Evolutionary conservation across 2,113 vertebrate genomes (phyloP), one percentile per base, ranked within the genome.

Genomic region (Pedionomus torquatus): DNA sequence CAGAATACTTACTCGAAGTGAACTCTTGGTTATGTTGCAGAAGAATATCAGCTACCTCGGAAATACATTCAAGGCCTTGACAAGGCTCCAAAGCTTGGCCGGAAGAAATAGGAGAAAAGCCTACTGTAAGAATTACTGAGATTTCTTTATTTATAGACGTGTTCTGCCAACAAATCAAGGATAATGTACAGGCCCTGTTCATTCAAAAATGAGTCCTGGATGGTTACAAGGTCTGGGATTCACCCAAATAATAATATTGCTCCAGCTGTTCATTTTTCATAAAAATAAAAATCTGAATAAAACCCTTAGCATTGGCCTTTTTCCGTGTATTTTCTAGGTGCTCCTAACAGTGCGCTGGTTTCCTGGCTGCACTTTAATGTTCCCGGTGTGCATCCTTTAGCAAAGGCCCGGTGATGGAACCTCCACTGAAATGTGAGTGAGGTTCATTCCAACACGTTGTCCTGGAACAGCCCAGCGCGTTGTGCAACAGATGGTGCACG

Each of bases 1-100:
- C 30, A 44, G 48, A 33, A 5, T 70, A 12, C 19, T 68, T 46
- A 57, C 2, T 48, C 87, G 68, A 91, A 19, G 20, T 18, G 20
- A 60, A 26, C 55, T 74, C 39, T 87, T 89, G 61, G 39, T 97
- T 97, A 10, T 79, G 69, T 99, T 99, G 87, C 97, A 99, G 99
- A 99, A 78, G 98, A 99, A 33, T 99, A 98, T 96, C 98, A 98
- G 69, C 98, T 99, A 95, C 99, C 99, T 96, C 98, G 98, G 80
- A 99, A 99, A 95, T 98, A 98, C 63, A 98, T 99, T 82, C 98
- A 98, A 46, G 99, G 99, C 87, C 98, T 99, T n/a, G 99, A 99
- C 46, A 99, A 99, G 97, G 98, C 98, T 74, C 97, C 98, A 18
- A 99, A 99, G 96, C 85, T 97, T 15, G 98, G 98, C 89, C 99